A percentile compares a stretch with the other conserved stretches of the same genome.
Conservation (phyloP, 1,140 invertebrate species). For the Megalonaias nervosa region DNA sequence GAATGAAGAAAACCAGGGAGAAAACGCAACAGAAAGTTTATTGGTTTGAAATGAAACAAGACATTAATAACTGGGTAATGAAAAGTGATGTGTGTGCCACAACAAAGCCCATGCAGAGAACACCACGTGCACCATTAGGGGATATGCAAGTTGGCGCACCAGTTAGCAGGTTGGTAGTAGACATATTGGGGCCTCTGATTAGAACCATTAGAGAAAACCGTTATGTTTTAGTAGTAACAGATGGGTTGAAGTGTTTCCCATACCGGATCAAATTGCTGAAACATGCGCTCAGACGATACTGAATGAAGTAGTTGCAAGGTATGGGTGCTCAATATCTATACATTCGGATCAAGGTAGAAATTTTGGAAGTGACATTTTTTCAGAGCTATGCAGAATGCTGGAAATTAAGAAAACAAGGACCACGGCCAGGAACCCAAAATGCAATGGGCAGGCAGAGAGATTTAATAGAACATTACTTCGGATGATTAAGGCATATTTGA, state of each 20-base stretch:
- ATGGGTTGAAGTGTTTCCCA: too few species aligned
- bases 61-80: not conserved
- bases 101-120: too few species aligned
- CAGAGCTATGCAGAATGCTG: conserved; percentile 3
- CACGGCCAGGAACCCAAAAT: not conserved
- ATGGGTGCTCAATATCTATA: not conserved
- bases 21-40: not conserved
- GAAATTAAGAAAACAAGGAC: not conserved
- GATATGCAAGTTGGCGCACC: too few species aligned
- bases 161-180: not conserved
- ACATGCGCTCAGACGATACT: conserved; percentile 3
- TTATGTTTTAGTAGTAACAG: conserved; percentile 46
- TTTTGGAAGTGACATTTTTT: conserved; percentile 1
- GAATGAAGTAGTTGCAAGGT: not conserved
- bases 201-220: not conserved
- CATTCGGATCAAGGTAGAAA: conserved; percentile 6
- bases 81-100: too few species aligned
- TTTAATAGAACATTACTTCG: conserved; percentile 5
- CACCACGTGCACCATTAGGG: too few species aligned
- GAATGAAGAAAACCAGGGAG: not conserved
- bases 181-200: conserved; percentile 2
- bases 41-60: conserved; percentile 1
- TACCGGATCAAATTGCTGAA: conserved; percentile 8
- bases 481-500: conserved; percentile 20
- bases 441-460: not conserved